Evolutionary conservation across 2,888 invertebrate species (phyloP), one percentile per base, ranked within the genome.

Genomic region (Trisateles emortualis): DNA sequence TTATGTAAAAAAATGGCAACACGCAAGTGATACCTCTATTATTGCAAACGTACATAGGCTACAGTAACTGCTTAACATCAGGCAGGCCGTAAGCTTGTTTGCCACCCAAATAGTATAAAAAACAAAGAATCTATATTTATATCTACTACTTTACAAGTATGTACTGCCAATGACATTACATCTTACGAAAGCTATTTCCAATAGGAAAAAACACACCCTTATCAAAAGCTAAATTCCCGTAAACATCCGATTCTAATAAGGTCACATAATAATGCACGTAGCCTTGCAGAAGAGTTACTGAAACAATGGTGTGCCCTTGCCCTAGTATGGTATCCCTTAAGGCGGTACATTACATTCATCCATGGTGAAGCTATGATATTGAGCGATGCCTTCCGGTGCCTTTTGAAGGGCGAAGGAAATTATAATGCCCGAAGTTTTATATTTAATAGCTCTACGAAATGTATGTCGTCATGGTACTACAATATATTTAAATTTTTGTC

Each of bases 291-390:
- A 36, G 42, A 29, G 42, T 45, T 5, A 35, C 53, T 54, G 40
- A 68, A 68, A 50, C 55, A 57, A 59, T 52, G 33, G 16, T 17
- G n/a, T 43, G 53, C 43, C 53, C 53, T 53, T 53, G 53, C 22
- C 42, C 52, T 22, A 52, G 41, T 48, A 47, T 51, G 40, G 17
- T 9, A 8, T 41, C 43, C 53, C 47, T 39, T 30, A 39, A 43
- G 47, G 47, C 53, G 33, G 33, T 39, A 53, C 43, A 48, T 53
- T 53, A 53, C 26, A 47, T 33, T 39, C 63, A 66, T 42, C 35
- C 53, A 49, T 54, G 56, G 42, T 54, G 22, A 56, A 51, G 43
- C 35, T 2, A 52, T 48, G 57, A 51, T 65, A 69, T 62, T 52
- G 52, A 38, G 13, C 19, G 44, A 60, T 69, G 41, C 16, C 44